Evolutionary conservation across 2,113 vertebrate genomes (phyloP), one percentile per base, ranked within the genome.

Genomic region (Cyphomyrus plagiostoma): DNA sequence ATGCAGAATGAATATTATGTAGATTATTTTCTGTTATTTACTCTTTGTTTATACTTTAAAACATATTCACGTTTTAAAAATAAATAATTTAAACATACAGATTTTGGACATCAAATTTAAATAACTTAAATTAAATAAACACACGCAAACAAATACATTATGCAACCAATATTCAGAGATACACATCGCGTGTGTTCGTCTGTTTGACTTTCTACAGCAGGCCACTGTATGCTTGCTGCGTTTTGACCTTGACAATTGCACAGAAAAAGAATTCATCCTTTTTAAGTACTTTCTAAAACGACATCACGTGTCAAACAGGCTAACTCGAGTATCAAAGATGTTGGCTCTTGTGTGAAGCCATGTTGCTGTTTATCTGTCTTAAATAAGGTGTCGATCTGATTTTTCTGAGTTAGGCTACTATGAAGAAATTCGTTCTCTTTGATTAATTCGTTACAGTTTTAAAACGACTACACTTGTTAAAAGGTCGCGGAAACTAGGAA

Each of bases 61-160:
- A 94, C 93, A 94, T 93, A 92, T 84, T 89, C 52, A 85, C 82
- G 42, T 77, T 89, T 93, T 93, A 85, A 89, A 89, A 90, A 93
- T 95, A 94, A 94, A 92, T 92, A 82, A 88, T 88, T 35, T 80
- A 92, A 96, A 95, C 94, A 95, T 93, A 95, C 92, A 94, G 90
- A 94, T 93, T 90, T 92, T 93, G 92, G 94, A 92, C 91, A 92
- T 91, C 88, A 39, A 91, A 89, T 93, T 91, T 80, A 93, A 95
- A 96, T 96, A 96, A 96, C 93, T 96, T 96, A 96, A 95, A 92
- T 96, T 96, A 96, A 96, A 96, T 96, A 93, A 95, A 95, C 94
- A 95, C 92, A 93, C 91, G 93, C 93, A 94, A 94, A 93, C 93
- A 93, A 92, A 93, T 90, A 92, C 91, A 83, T 52, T 88, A 49